Evolutionary conservation across 2,113 vertebrate species (phyloP).

Genomic region (Pseudorhombus dupliciocellatus): DNA sequence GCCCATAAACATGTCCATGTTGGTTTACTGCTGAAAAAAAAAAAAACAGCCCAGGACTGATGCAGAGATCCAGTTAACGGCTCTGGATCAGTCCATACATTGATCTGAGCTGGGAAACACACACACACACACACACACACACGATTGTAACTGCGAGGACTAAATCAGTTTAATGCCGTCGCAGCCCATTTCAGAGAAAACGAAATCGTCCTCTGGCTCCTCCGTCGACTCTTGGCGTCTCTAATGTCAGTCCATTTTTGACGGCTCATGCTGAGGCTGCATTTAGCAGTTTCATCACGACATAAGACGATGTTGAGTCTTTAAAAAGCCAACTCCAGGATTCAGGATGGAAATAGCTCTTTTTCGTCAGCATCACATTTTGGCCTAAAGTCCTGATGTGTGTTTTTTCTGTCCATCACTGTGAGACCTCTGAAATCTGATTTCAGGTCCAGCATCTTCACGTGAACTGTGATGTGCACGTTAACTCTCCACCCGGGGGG

Average conservation of each 20-base stretch:
- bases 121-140: conserved; percentile 2
- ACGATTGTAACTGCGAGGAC: neutral
- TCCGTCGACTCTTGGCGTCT: neutral
- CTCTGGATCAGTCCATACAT: conserved; percentile 40
- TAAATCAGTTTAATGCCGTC: too few relatives aligned
- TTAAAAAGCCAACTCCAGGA: too few relatives aligned
- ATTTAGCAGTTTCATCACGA: too few relatives aligned
- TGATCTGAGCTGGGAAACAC: conserved; percentile 24
- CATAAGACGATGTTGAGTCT: too few relatives aligned
- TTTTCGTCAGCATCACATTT: too few relatives aligned
- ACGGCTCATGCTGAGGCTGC: too few relatives aligned
- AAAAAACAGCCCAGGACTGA: neutral
- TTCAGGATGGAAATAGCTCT: too few relatives aligned
- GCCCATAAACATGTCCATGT: conserved; percentile 37
- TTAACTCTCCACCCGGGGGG: conserved; percentile 22
- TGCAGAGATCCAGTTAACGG: conserved; percentile 12
- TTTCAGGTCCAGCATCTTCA: neutral
- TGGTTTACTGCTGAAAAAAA: conserved; percentile 12
- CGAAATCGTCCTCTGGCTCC: too few relatives aligned
- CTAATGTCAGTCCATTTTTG: neutral
- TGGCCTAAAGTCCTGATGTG: too few relatives aligned
- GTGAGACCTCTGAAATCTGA: neutral
- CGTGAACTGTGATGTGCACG: neutral
- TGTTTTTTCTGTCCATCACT: too few relatives aligned
- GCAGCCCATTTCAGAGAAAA: too few relatives aligned